These are phyloP conservation scores for Chiroxiphia lanceolata DNA, from an alignment of 2,797 vertebrate genomes.

Conservation along the genomic window DNA sequence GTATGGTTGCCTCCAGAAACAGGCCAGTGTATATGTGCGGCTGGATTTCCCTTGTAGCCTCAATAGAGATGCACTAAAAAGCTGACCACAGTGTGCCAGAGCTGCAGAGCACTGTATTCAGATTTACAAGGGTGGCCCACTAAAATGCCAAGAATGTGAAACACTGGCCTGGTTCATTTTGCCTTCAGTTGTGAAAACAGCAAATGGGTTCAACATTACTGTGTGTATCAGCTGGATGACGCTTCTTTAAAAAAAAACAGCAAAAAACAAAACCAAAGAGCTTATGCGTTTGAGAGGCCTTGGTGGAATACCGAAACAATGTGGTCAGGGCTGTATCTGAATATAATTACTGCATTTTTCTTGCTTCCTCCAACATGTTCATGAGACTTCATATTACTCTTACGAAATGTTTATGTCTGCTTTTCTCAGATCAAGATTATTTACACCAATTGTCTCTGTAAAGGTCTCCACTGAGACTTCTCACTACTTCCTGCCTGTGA, in stretches of 20 bases:
- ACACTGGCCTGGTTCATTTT: not conserved
- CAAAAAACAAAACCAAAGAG: fast-evolving
- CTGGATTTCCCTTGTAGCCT: not conserved
- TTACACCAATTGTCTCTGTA: not conserved
- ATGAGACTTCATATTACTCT: not conserved
- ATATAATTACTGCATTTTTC: not conserved
- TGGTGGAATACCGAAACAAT: not conserved
- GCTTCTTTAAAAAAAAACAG: not conserved
- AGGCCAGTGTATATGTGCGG: fast-evolving
- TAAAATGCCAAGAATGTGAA: not conserved
- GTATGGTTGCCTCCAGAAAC: not conserved
- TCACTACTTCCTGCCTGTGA: not conserved
- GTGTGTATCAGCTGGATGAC: fast-evolving
- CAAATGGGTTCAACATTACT: not conserved
- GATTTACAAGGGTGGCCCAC: not conserved
- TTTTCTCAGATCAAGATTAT: not conserved
- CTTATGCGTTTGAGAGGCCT: not conserved
- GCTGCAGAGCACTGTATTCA: fast-evolving
- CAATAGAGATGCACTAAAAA: fast-evolving
- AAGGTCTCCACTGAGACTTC: not conserved
- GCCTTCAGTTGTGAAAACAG: not conserved
- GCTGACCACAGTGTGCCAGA: not conserved
- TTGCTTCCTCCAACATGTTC: not conserved
- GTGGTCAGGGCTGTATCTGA: not conserved
- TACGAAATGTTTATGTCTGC: not conserved